Evolutionary conservation across 2,888 invertebrate species (phyloP).

Genomic region (Scelioninae gen. 1): DNA sequence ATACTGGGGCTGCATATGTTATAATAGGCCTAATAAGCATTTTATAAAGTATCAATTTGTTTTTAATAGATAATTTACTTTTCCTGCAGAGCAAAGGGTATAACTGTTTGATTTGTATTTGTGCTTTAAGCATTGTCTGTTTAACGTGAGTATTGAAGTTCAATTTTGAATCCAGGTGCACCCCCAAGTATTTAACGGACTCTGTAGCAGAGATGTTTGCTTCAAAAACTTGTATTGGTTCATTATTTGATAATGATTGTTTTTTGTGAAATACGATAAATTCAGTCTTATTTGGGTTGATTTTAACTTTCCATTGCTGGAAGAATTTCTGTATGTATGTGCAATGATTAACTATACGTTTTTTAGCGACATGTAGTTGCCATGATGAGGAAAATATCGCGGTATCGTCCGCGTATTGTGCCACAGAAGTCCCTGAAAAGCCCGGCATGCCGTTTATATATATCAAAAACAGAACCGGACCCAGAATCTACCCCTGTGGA

Average conservation of each 20-base stretch:
- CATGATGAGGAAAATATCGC: conserved; percentile 12
- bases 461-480: too few species aligned
- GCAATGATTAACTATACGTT: background rate
- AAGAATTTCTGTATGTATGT: background rate
- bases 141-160: conserved; percentile 5
- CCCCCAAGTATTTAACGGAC: conserved; percentile 12
- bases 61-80: background rate
- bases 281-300: conserved; percentile 12
- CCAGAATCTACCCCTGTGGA: too few species aligned
- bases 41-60: too few species aligned
- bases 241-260: background rate
- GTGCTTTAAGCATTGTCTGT: background rate
- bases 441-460: conserved; percentile 18
- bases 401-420: conserved; percentile 28
- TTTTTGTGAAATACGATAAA: background rate
- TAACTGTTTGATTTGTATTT: background rate
- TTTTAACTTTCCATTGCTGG: conserved; percentile 14
- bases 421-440: background rate
- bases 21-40: too few species aligned
- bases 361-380: background rate
- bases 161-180: conserved; percentile 21
- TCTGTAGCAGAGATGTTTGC: background rate
- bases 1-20: too few species aligned
- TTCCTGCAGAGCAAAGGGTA: conserved; percentile 9
- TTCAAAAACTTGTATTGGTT: background rate